Base-by-base conservation (phyloP, 2,113 vertebrate genomes). In the Chionis minor region DNA sequence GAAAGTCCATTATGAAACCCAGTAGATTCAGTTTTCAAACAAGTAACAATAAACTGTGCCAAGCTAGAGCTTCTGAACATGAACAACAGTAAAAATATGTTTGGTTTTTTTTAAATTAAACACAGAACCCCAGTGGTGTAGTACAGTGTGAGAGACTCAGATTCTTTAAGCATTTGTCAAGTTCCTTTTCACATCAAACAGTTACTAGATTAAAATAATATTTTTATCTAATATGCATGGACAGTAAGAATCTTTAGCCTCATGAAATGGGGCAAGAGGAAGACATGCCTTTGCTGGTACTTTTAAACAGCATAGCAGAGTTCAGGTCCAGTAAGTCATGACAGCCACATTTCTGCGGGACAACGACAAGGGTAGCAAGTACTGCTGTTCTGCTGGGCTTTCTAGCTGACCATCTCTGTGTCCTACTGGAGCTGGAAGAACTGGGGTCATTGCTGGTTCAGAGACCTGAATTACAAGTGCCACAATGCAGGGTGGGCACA, bases 401-500 rank as follows among this genome's bases (percentile, higher is more conserved):
- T 74, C 62, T 26, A 70, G 27, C 40, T 24, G n/a, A 74, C 33
- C n/a, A 79, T 52, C 49, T 69, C 35, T 45, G 19, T 19, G 24
- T 30, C 40, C 47, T 30, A 81, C 49, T 69, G 66, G 47, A 58
- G 14, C 6, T 72, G 65, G n/a, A 78, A 58, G 14, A 69, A 27
- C 63, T 21, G 18, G 16, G 14, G 42, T 16, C 54, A 58, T 6
- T 35, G 69, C 11, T 61, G 24, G 47, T 52, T 77, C 62, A 72
- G 47, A 85, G 28, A 56, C 33, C 52, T 35, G 9, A 71, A 56
- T n/a, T 71, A 35, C 27, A 33, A 72, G 28, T 4, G 2, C 23
- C 27, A 47, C 2, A 1, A 49, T 1, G 1, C 23, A 55, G 35
- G 1, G 0, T 23, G 28, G 42, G 24, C 42, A 82, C 35, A 40